A percentile compares a stretch with the other conserved stretches of the same genome.
Conservation (phyloP, 1,140 invertebrate genomes). For the Scylla paramamosain region DNA sequence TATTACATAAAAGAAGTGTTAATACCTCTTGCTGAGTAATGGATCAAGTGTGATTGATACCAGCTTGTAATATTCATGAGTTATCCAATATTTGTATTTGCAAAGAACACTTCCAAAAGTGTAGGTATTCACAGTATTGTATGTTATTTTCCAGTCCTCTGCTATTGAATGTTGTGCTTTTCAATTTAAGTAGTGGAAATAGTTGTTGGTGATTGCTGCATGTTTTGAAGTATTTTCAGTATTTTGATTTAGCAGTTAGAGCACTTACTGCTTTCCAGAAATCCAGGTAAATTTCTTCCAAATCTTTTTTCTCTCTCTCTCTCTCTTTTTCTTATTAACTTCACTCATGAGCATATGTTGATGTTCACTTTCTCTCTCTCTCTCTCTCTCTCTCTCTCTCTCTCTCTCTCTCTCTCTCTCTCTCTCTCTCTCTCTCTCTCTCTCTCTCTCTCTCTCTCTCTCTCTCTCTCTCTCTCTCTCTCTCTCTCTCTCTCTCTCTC, state of each 20-base stretch:
- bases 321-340: neutral
- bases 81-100: constrained; percentile 39
- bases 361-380: neutral
- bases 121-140: constrained; percentile 46
- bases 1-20: neutral
- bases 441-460: neutral
- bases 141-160: constrained; percentile 55
- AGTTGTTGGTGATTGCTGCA: neutral
- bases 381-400: neutral
- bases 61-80: constrained; percentile 15
- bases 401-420: neutral
- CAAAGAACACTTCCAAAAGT: constrained; percentile 40
- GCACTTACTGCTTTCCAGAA: neutral
- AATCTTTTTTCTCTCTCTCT: neutral
- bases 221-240: neutral
- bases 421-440: neutral
- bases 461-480: neutral
- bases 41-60: constrained; percentile 21
- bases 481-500: too few relatives aligned
- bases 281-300: neutral
- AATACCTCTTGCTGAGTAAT: neutral
- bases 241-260: neutral
- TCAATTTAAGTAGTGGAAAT: neutral
- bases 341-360: neutral
- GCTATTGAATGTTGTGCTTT: constrained; percentile 39